Conservation (phyloP, 1,140 invertebrate genomes). For the Anoplophora glabripennis region DNA sequence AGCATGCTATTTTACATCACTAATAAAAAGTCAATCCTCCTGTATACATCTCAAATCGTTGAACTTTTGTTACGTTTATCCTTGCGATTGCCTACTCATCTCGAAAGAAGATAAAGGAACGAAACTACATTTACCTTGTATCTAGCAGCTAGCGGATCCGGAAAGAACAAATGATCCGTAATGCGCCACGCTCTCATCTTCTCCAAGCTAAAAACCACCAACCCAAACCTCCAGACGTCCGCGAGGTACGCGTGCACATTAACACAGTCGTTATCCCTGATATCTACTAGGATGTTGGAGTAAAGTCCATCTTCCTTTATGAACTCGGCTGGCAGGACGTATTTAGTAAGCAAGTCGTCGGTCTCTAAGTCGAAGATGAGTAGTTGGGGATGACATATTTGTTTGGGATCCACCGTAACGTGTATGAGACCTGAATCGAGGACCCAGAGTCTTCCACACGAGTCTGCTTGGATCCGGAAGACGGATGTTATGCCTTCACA, state of each 20-base stretch:
- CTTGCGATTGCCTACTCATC: too few species aligned
- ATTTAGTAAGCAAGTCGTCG: conserved; percentile 60
- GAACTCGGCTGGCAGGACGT: conserved; percentile 62
- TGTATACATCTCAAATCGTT: too few species aligned
- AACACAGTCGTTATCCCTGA: conserved; percentile 60
- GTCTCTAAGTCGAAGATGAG: conserved; percentile 69
- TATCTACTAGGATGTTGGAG: conserved; percentile 70
- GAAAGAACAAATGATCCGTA: conserved; percentile 71
- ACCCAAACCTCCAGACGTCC: conserved; percentile 64
- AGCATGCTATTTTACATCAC: too few species aligned
- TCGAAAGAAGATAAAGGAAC: too few species aligned
- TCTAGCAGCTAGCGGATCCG: conserved; percentile 70
- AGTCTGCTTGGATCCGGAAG: conserved; percentile 70
- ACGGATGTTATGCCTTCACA: conserved; percentile 72
- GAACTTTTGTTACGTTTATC: too few species aligned
- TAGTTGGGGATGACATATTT: conserved; percentile 71
- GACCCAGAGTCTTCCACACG: conserved; percentile 70
- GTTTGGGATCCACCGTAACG: conserved; percentile 62
- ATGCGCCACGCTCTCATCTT: conserved; percentile 69
- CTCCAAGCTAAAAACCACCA: conserved; percentile 57
- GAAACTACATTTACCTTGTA: conserved; percentile 56
- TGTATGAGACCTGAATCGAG: conserved; percentile 75
- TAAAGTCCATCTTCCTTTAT: conserved; percentile 70
- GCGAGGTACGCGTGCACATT: conserved; percentile 67
- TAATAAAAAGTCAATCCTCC: too few species aligned